These are phyloP conservation scores for Bellardia bayeri DNA, from an alignment of 2,888 invertebrate genomes.

Conservation along the genomic window DNA sequence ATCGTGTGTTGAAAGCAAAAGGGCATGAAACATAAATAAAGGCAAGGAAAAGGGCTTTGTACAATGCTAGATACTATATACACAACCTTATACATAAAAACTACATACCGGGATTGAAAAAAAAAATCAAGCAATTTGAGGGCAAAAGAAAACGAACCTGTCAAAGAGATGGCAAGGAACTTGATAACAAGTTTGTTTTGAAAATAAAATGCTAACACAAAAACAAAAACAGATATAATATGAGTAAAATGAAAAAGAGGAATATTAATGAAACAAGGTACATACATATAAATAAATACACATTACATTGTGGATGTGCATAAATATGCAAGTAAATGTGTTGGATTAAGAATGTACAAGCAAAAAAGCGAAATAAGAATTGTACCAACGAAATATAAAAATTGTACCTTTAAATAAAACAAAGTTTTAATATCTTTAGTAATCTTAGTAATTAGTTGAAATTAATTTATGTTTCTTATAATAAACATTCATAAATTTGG, in stretches of 20 bases:
- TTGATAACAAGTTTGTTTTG: constrained; percentile 34
- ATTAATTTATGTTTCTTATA: too few species aligned
- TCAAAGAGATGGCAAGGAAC: constrained; percentile 34
- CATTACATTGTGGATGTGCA: too few species aligned
- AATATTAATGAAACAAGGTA: constrained; percentile 22
- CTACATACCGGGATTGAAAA: neutral
- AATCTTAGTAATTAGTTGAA: too few species aligned
- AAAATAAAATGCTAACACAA: constrained; percentile 19
- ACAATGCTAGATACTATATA: neutral
- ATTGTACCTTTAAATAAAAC: too few species aligned
- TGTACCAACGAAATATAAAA: too few species aligned
- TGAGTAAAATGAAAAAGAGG: neutral
- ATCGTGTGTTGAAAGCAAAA: neutral
- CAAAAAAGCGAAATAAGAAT: too few species aligned
- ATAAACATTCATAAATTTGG: too few species aligned
- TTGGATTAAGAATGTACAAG: too few species aligned
- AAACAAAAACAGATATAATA: neutral
- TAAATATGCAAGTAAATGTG: too few species aligned
- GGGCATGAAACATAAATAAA: constrained; percentile 7
- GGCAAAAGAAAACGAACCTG: neutral
- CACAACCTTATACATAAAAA: too few species aligned
- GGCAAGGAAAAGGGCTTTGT: constrained; percentile 19
- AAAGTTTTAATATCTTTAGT: too few species aligned
- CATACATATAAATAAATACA: too few species aligned
- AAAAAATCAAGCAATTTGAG: neutral